These are phyloP conservation scores for Drosophila multiciliata DNA, from an alignment of 2,888 invertebrate species.

Conservation along the genomic window DNA sequence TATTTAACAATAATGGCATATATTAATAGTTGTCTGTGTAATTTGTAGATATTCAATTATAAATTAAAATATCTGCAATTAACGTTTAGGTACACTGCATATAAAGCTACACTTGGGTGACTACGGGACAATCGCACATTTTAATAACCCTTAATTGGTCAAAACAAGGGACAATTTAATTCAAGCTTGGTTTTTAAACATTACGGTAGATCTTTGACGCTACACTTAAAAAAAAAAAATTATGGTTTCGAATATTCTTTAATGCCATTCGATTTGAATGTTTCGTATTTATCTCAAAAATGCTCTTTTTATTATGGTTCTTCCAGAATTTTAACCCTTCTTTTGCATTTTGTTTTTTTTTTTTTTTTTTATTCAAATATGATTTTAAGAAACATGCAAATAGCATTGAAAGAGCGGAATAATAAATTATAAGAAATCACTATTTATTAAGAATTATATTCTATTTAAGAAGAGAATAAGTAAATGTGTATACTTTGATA, in stretches of 20 bases:
- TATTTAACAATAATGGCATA: background rate
- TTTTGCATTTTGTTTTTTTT: background rate
- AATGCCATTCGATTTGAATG: background rate
- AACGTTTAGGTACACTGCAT: background rate
- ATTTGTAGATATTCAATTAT: background rate
- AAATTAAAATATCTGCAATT: background rate
- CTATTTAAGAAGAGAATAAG: too few relatives aligned
- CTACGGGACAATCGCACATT: conserved; percentile 8
- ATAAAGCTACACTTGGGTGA: conserved; percentile 8
- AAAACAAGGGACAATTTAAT: background rate
- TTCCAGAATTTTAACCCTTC: background rate
- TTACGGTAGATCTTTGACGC: background rate
- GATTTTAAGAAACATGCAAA: too few relatives aligned
- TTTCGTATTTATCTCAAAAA: background rate
- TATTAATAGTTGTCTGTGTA: background rate
- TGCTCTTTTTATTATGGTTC: background rate
- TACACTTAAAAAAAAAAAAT: background rate
- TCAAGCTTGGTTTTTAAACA: background rate
- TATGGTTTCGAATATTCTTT: too few relatives aligned
- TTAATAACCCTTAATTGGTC: conserved; percentile 2
- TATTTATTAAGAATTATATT: too few relatives aligned
- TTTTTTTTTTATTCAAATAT: too few relatives aligned
- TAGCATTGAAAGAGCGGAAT: too few relatives aligned
- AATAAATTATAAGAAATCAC: too few relatives aligned
- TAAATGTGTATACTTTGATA: too few relatives aligned